Base-by-base conservation (phyloP, 2,888 invertebrate genomes). In the Stenodema calcarata region DNA sequence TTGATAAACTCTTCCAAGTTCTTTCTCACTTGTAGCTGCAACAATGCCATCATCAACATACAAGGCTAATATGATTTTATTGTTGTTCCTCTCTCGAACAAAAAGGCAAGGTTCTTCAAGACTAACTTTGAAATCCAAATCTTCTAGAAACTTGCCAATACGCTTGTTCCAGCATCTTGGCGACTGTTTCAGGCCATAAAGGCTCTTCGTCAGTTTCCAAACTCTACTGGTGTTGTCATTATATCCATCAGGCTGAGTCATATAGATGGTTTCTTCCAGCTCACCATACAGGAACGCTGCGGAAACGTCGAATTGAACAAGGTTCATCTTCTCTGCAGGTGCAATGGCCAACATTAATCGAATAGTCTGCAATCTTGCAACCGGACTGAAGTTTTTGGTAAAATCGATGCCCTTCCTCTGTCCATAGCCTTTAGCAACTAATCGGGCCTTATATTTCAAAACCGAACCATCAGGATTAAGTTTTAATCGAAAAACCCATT, bases 381-480 rank as follows among this genome's bases (percentile, higher is more conserved):
- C 73, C 23, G 73, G 73, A 27, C 73, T 73, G 23, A 73, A 73
- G 4, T 11, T 73, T 73, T 73, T 73, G 73, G 9, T 27, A 28
- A 73, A 73, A 28, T 73, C 73, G 23, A 73, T 73, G 7, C 73
- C 73, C 23, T 27, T 73, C 27, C 73, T 73, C 16, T n/a, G n/a
- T n/a, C n/a, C n/a, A n/a, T n/a, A n/a, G n/a, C n/a, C n/a, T n/a
- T n/a, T n/a, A n/a, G n/a, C n/a, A n/a, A n/a, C n/a, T n/a, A n/a
- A n/a, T n/a, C n/a, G n/a, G n/a, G n/a, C n/a, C n/a, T n/a, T n/a
- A n/a, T n/a, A n/a, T n/a, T n/a, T n/a, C n/a, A n/a, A n/a, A n/a
- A n/a, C n/a, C n/a, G n/a, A n/a, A n/a, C 89, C 85, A 50, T 42
- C 85, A 76, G 85, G 85, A 44, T 85, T 85, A 9, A 44, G 30